Percentiles rank a stretch among this genome's conserved stretches.
Conservation (phyloP, 2,113 vertebrate species). For the Opisthocomus hoazin region DNA sequence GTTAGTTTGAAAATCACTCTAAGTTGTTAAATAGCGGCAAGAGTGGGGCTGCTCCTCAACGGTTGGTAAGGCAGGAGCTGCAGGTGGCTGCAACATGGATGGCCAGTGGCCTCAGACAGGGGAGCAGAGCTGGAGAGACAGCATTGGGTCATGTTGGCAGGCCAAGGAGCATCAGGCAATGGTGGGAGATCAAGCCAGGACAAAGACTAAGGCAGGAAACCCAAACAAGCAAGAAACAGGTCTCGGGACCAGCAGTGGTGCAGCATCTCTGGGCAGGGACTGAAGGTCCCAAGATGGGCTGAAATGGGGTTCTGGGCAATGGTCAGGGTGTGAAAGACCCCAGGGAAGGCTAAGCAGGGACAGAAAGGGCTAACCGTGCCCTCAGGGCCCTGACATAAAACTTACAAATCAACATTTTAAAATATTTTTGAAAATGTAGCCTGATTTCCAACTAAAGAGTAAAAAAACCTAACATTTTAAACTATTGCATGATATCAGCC, state of each 20-base stretch:
- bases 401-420: background rate
- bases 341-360: background rate
- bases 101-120: background rate
- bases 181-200: background rate
- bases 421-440: background rate
- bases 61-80: background rate
- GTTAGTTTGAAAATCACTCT: background rate
- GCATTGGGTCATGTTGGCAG: background rate
- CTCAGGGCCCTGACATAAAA: background rate
- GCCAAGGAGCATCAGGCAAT: background rate
- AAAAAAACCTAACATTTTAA: background rate
- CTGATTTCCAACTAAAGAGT: background rate
- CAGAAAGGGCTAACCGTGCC: background rate
- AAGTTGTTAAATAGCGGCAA: background rate
- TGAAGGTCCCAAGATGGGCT: background rate
- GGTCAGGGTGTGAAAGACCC: background rate
- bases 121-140: background rate
- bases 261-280: background rate
- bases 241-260: background rate
- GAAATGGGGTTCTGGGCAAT: background rate
- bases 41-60: background rate
- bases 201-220: background rate
- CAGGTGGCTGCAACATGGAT: fast-evolving
- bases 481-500: background rate
- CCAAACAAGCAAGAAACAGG: background rate